Evolutionary conservation across 2,888 invertebrate genomes (phyloP), one percentile per base, ranked within the genome.

Genomic region (Drosophila mayaguana): DNA sequence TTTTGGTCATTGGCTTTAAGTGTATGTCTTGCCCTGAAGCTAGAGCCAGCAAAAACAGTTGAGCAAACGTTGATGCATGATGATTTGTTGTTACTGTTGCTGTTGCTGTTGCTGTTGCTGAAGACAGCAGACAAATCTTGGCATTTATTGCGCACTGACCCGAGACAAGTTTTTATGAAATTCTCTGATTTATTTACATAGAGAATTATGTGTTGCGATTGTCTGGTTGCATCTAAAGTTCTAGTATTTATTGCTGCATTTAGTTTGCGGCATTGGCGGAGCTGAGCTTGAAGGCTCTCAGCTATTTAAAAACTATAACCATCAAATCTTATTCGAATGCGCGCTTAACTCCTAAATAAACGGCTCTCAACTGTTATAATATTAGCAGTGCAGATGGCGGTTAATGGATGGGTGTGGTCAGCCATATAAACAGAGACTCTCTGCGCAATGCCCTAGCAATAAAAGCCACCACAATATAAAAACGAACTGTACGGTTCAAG

Each of bases 131-230:
- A 67, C 63, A 72, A 60, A 67, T 68, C 67, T 80, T 80, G 69
- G 69, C 78, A 68, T 75, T 70, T 72, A 80, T 78, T 78, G 79
- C 66, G 53, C 57, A 32, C 32, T 63, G 55, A 22, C 69, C 9
- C 45, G 32, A 46, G 65, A 65, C 59, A 34, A 72, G 51, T 61
- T 73, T 84, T 82, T 74, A 73, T 80, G 77, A 73, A 69, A 63
- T 70, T 63, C 56, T 46, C 68, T 85, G 73, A 81, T 85, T 85
- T 81, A 81, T 84, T 76, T 79, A 62, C 63, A 84, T 73, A 65
- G 69, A 56, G 73, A 79, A 81, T 75, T 63, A 75, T 69, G 54
- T 66, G 42, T 34, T 25, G 11, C 28, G 38, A 40, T 34, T 60
- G 62, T 42, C 28, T 42, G 28, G 16, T 18, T 14, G 38, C 28